Percentiles rank a stretch among this genome's conserved stretches.
Conservation (phyloP, 2,113 vertebrate species). For the Clupea harengus region DNA sequence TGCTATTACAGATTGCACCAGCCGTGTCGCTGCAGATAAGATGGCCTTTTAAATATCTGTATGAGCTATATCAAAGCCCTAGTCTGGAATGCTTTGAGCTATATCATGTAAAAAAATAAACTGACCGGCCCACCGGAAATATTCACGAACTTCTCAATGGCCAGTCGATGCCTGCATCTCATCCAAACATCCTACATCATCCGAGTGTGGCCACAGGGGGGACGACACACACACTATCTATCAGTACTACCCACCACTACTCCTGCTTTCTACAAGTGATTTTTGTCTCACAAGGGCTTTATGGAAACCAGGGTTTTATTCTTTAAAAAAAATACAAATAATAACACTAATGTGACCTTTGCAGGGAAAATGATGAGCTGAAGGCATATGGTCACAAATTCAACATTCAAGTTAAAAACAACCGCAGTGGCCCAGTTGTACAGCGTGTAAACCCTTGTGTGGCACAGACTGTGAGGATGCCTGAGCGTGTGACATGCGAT, state of each 20-base stretch:
- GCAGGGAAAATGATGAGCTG: not conserved
- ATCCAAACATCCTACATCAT: conserved; percentile 59
- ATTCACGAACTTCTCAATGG: too few species aligned
- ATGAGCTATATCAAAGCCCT: too few species aligned
- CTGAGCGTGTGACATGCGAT: not conserved
- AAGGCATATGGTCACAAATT: not conserved
- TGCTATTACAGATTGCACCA: too few species aligned
- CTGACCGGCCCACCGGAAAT: too few species aligned
- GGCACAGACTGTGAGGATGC: not conserved
- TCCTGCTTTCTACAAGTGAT: not conserved
- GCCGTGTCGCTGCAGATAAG: too few species aligned
- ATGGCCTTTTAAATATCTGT: too few species aligned
- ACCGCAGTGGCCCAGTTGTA: not conserved
- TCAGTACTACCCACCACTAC: not conserved
- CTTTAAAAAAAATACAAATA: not conserved
- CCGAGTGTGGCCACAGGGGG: conserved; percentile 59
- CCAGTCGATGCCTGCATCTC: too few species aligned
- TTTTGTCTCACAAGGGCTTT: not conserved
- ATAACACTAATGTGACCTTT: not conserved
- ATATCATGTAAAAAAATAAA: too few species aligned
- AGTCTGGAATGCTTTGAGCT: too few species aligned
- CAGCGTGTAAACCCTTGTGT: not conserved
- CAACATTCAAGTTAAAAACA: not conserved
- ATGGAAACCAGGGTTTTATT: not conserved
- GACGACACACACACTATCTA: not conserved